These are phyloP conservation scores for Napeogenes inachia DNA, from an alignment of 2,888 invertebrate species.

Conservation along the genomic window DNA sequence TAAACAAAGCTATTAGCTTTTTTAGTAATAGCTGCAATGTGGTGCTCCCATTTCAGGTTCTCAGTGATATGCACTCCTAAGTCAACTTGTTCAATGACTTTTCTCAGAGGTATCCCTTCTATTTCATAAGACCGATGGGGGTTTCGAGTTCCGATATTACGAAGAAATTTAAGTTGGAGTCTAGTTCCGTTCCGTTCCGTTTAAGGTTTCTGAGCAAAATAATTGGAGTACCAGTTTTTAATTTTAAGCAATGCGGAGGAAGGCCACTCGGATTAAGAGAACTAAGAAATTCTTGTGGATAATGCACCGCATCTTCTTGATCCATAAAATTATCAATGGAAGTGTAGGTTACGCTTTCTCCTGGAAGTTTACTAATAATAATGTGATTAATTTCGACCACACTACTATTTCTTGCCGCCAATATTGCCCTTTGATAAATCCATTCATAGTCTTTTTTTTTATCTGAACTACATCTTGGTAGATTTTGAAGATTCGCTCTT, in stretches of 20 bases:
- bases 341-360: slow-evolving; percentile 26
- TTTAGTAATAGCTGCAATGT: too few species aligned
- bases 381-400: slow-evolving; percentile 30
- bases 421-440: slow-evolving; percentile 24
- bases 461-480: slow-evolving; percentile 30
- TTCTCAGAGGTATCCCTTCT: too few species aligned
- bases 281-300: slow-evolving; percentile 22
- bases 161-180: slow-evolving; percentile 15
- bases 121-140: too few species aligned
- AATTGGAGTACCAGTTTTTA: slow-evolving; percentile 28
- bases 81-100: too few species aligned
- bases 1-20: too few species aligned
- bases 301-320: slow-evolving; percentile 32
- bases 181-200: slow-evolving; percentile 26
- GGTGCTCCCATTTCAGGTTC: too few species aligned
- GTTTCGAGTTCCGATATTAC: too few species aligned
- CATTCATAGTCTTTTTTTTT: slow-evolving; percentile 25
- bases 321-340: slow-evolving; percentile 34
- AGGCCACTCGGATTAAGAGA: too few species aligned
- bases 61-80: too few species aligned
- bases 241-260: slow-evolving; percentile 13
- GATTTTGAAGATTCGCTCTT: slow-evolving; percentile 8
- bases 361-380: slow-evolving; percentile 31
- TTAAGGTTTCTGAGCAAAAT: slow-evolving; percentile 25
- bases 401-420: slow-evolving; percentile 29